Percentiles rank a stretch among this genome's conserved stretches.
These are phyloP conservation scores for Brachionus koreanus DNA, from an alignment of 1,140 invertebrate genomes.

Conservation along the genomic window DNA sequence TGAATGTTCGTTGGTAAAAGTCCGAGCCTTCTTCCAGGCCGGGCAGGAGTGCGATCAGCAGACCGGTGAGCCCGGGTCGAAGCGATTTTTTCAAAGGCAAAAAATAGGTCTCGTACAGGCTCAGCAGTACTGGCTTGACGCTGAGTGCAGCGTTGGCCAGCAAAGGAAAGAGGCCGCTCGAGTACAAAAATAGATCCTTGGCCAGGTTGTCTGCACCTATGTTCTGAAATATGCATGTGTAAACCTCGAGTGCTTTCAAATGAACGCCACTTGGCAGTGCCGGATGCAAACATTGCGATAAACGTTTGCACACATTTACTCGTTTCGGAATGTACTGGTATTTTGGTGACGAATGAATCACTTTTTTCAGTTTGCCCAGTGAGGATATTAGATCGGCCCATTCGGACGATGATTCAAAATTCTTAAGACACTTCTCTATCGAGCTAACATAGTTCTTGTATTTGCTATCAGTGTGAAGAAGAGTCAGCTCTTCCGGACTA, in stretches of 20 bases:
- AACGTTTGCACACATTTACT: slow-evolving; percentile 82
- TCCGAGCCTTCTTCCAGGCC: slow-evolving; percentile 87
- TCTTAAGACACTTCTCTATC: slow-evolving; percentile 83
- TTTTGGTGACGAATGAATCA: slow-evolving; percentile 66
- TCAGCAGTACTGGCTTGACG: slow-evolving; percentile 70
- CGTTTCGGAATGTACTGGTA: slow-evolving; percentile 82
- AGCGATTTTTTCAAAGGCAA: slow-evolving; percentile 75
- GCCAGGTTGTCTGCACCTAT: slow-evolving; percentile 77
- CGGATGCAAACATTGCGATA: slow-evolving; percentile 92
- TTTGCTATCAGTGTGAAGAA: slow-evolving; percentile 57
- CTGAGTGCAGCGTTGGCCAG: slow-evolving; percentile 84
- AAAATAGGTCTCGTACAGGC: slow-evolving; percentile 87
- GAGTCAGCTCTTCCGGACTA: background rate
- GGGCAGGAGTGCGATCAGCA: slow-evolving; percentile 75
- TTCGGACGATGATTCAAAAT: slow-evolving; percentile 88
- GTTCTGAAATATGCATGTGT: slow-evolving; percentile 85
- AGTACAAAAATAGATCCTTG: slow-evolving; percentile 81
- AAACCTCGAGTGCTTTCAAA: slow-evolving; percentile 85
- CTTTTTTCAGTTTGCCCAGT: slow-evolving; percentile 80
- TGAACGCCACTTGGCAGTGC: slow-evolving; percentile 82
- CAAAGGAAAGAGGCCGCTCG: slow-evolving; percentile 77
- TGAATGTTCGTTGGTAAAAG: slow-evolving; percentile 68
- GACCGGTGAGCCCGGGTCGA: slow-evolving; percentile 77
- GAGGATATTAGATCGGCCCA: slow-evolving; percentile 92
- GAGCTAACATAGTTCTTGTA: slow-evolving; percentile 72